Evolutionary conservation across 2,113 vertebrate species (phyloP).

Genomic region (Pholis gunnellus): DNA sequence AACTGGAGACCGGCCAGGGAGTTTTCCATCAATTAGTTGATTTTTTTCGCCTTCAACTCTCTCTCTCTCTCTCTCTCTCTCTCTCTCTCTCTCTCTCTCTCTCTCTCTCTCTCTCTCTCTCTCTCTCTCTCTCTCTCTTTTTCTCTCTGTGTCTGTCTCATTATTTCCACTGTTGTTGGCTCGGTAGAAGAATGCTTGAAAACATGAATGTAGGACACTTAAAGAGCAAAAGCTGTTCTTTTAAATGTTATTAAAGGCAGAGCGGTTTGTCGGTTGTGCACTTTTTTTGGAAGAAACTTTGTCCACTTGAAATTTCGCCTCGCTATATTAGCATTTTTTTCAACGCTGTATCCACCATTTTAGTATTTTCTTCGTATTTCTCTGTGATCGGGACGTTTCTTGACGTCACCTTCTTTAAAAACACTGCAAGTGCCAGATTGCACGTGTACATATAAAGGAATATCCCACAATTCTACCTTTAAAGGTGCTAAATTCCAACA

Average conservation of each 20-base stretch:
- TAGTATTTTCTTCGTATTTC: background rate
- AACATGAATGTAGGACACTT: conserved; percentile 51
- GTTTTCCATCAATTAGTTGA: conserved; percentile 77
- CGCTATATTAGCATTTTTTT: no score
- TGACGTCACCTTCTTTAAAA: background rate
- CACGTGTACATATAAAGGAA: background rate
- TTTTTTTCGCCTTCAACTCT: conserved; percentile 54
- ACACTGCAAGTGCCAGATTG: background rate
- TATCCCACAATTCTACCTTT: background rate
- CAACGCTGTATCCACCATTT: background rate
- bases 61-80: conserved; percentile 35
- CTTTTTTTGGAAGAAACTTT: background rate
- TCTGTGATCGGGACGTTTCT: background rate
- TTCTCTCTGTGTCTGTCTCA: conserved; percentile 23
- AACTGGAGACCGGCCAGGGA: conserved; percentile 73
- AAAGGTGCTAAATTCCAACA: background rate
- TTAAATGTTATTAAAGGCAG: conserved; percentile 18
- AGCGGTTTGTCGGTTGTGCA: background rate
- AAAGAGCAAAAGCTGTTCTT: conserved; percentile 30
- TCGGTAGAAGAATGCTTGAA: conserved; percentile 27
- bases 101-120: conserved; percentile 39
- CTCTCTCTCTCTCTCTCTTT: conserved; percentile 41
- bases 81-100: conserved; percentile 41
- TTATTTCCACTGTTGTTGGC: conserved; percentile 67
- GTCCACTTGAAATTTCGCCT: background rate